Base-by-base conservation (phyloP, 2,113 vertebrate genomes). In the Perca fluviatilis region DNA sequence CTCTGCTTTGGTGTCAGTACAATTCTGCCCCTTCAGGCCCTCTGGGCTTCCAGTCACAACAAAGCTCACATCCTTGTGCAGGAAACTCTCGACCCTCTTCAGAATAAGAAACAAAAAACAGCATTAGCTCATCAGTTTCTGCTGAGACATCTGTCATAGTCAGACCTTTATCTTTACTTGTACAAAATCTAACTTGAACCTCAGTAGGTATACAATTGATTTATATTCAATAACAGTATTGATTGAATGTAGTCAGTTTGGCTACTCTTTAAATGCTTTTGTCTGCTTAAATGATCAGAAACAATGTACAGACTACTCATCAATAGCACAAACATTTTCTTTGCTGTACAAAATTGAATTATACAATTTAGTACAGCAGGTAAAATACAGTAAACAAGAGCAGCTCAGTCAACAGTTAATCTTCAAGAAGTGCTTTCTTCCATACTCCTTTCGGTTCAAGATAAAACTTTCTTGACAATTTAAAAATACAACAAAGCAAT, bases 61-160 rank as follows among this genome's bases (percentile, higher is more conserved):
- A 0, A 94, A 97, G 78, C 82, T 96, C 62, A 98, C 93, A 88
- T 98, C 97, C 89, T 96, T 97, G 89, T 97, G 97, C 23, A 99
- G 94, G 88, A 98, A 98, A 90, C 96, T 96, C 89, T 99, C 97
- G 0, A 96, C 94, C 27, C 91, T 95, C 96, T 97, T 91, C 43
- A 88, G 14, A 68, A 43, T 1, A 3, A 27, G 7, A 54, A 56
- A 25, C 57, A 19, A 16, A 69, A 49, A 46, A 47, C 2, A 68
- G 47, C 6, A 14, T 21, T 0, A 11, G 16, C 4, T 16, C 11
- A 40, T 74, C 4, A 46, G 5, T 66, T 63, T 78, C 16, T 69
- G 62, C 11, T 25, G 7, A 63, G 49, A 67, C 23, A 62, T 5
- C 51, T 19, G 27, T 54, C 14, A 64, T n/a, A 10, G 46, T 12